A percentile compares a stretch with the other conserved stretches of the same genome.
These are phyloP conservation scores for Eulemur rubriventer DNA, from an alignment of 2,797 vertebrate genomes.

Conservation along the genomic window DNA sequence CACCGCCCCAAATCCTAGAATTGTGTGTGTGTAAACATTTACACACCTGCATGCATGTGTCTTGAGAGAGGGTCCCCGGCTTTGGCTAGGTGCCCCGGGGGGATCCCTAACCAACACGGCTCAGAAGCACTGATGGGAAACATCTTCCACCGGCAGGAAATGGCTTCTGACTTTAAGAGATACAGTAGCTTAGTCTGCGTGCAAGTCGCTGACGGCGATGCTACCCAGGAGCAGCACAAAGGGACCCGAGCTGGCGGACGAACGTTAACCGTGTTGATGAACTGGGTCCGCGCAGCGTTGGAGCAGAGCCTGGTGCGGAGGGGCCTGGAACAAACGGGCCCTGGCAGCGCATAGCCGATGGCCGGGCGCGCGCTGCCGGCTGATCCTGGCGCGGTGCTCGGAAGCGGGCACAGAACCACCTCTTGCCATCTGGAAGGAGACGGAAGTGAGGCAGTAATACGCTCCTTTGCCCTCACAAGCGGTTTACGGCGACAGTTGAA, in stretches of 20 bases:
- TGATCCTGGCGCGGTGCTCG: conserved; percentile 24
- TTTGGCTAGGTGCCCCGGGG: not conserved
- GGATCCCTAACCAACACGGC: not conserved
- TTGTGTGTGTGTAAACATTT: not conserved
- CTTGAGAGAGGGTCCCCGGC: not conserved
- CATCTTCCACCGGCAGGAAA: not conserved
- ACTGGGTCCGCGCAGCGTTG: not conserved
- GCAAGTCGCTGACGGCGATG: not conserved
- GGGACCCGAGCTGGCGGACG: not conserved
- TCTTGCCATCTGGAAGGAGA: conserved; percentile 36
- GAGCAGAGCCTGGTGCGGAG: conserved; percentile 7
- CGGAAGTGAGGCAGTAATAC: not conserved
- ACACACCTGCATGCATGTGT: not conserved
- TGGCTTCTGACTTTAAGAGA: not conserved
- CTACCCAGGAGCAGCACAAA: not conserved
- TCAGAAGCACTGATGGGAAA: not conserved
- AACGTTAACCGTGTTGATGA: not conserved
- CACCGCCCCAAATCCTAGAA: not conserved
- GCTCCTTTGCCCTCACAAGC: conserved; percentile 5
- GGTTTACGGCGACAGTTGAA: conserved; percentile 30
- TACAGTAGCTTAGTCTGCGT: not conserved
- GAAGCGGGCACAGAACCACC: not conserved
- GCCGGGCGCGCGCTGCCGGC: not conserved
- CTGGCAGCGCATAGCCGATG: not conserved
- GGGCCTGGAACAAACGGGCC: conserved; percentile 28